Percentiles rank a stretch among this genome's conserved stretches.
Conservation (phyloP, 2,888 invertebrate genomes). For the Trissonchulus latispiculum region DNA sequence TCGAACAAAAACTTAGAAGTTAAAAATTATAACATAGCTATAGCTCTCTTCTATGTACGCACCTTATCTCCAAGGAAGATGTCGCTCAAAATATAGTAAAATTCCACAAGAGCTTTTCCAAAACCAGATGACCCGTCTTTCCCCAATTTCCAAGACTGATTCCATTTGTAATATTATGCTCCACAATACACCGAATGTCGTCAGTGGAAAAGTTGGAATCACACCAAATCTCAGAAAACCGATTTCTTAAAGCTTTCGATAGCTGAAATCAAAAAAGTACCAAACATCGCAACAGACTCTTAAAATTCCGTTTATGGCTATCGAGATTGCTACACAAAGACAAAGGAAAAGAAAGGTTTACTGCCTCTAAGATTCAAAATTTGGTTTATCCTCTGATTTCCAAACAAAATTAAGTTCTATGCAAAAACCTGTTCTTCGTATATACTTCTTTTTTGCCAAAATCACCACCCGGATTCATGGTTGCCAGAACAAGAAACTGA, state of each 20-base stretch:
- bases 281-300: neutral
- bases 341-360: too few species aligned
- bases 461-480: constrained; percentile 99
- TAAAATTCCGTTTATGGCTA: too few species aligned
- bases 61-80: too few species aligned
- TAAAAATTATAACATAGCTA: too few species aligned
- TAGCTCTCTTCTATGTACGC: too few species aligned
- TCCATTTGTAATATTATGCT: constrained; percentile 61
- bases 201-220: constrained; percentile 58
- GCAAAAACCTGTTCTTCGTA: too few species aligned
- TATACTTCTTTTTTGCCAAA: constrained; percentile 96
- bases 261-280: too few species aligned
- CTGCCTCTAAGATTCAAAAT: too few species aligned
- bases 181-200: constrained; percentile 69
- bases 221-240: constrained; percentile 99
- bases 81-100: constrained; percentile 45
- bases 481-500: constrained; percentile 81
- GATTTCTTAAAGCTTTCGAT: constrained; percentile 88
- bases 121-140: constrained; percentile 43
- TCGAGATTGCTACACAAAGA: too few species aligned
- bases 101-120: constrained; percentile 64
- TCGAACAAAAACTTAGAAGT: too few species aligned
- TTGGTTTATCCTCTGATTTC: too few species aligned
- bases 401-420: too few species aligned
- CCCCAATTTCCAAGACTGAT: constrained; percentile 52